These are phyloP conservation scores for Psittacula derbiana DNA, from an alignment of 2,797 vertebrate species.

Conservation along the genomic window DNA sequence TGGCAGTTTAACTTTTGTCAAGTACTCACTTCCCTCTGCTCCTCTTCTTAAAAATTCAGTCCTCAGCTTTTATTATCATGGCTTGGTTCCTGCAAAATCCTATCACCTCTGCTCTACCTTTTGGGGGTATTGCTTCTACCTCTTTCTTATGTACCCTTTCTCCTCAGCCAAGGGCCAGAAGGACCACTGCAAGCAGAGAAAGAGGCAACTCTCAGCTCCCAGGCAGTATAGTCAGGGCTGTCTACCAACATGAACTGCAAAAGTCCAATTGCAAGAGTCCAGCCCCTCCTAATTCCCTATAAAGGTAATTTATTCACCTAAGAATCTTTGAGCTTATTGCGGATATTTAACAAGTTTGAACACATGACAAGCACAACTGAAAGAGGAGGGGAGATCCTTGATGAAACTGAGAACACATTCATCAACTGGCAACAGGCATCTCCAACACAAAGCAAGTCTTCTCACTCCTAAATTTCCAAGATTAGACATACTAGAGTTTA, in stretches of 20 bases:
- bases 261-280: background rate
- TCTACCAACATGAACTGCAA: background rate
- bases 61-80: background rate
- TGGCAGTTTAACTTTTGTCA: background rate
- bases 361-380: background rate
- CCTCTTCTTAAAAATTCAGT: background rate
- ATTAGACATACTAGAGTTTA: background rate
- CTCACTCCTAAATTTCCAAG: background rate
- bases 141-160: background rate
- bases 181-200: background rate
- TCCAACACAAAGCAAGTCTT: background rate
- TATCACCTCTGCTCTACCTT: background rate
- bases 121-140: background rate
- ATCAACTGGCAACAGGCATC: background rate
- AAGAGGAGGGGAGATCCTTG: background rate
- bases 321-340: background rate
- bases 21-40: background rate
- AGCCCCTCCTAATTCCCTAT: background rate
- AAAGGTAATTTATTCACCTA: background rate
- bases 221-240: background rate
- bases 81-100: background rate
- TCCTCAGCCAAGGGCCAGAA: background rate
- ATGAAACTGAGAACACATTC: background rate
- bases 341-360: background rate
- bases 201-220: background rate